Evolutionary conservation across 2,797 vertebrate genomes (phyloP).

Genomic region (Pipistrellus pygmaeus): DNA sequence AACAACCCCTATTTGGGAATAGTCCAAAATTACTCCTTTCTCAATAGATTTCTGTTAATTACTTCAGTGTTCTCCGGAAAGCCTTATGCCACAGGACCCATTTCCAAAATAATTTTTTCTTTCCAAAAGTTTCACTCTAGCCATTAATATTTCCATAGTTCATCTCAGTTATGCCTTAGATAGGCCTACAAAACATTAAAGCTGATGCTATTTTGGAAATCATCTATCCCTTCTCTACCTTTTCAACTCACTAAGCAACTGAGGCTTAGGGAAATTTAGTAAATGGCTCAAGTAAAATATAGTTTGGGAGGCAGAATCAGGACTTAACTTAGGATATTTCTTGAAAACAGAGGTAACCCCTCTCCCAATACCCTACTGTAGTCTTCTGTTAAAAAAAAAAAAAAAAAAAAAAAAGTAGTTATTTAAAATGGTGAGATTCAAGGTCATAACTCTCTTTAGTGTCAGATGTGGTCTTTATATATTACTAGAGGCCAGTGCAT

Average conservation of each 20-base stretch:
- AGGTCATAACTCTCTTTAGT: not conserved
- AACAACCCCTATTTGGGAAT: slow-evolving; percentile 49
- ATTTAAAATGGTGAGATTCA: not conserved
- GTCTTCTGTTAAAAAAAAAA: not conserved
- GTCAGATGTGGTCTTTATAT: not conserved
- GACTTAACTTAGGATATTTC: not conserved
- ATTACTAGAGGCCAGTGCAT: not conserved
- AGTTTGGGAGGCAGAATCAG: not conserved
- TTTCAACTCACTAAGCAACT: not conserved
- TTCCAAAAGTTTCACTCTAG: not conserved
- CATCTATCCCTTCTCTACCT: rapidly evolving
- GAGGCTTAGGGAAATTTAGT: not conserved
- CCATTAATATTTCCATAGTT: not conserved
- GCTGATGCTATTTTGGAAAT: not conserved
- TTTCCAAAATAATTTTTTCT: slow-evolving; percentile 32
- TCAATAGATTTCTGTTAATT: slow-evolving; percentile 50
- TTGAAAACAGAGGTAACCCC: not conserved
- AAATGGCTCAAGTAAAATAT: not conserved
- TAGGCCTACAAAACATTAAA: not conserved
- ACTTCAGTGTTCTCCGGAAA: slow-evolving; percentile 38
- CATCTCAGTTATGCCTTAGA: not conserved
- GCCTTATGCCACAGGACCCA: not conserved
- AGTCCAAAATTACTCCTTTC: slow-evolving; percentile 64
- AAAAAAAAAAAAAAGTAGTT: not conserved
- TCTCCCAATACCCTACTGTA: not conserved